These are phyloP conservation scores for Lasioglossum albipes DNA, from an alignment of 1,140 invertebrate genomes.

Conservation along the genomic window DNA sequence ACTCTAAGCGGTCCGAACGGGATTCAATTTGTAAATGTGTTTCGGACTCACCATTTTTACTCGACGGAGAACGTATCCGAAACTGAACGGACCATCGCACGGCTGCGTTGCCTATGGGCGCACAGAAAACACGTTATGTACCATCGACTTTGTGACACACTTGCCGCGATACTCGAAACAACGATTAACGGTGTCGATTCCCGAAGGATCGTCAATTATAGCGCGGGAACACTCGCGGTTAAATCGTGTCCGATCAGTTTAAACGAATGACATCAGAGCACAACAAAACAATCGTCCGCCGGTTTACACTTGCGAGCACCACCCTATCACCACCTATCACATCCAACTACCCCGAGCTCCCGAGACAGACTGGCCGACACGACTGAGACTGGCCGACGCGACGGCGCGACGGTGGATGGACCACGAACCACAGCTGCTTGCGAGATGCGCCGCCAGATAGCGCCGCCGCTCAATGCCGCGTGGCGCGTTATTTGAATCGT, in stretches of 20 bases:
- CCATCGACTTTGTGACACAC: slow-evolving; percentile 51
- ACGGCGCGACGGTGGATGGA: no score
- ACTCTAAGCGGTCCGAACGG: no score
- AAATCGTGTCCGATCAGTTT: not conserved
- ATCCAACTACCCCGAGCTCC: not conserved
- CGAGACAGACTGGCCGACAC: slow-evolving; percentile 34
- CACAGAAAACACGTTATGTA: slow-evolving; percentile 54
- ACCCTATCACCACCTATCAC: no score
- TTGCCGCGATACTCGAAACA: slow-evolving; percentile 5
- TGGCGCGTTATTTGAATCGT: no score
- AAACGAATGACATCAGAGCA: slow-evolving; percentile 22
- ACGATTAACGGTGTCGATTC: slow-evolving; percentile 13
- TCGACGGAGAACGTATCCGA: slow-evolving; percentile 13
- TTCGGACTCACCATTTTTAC: slow-evolving; percentile 40
- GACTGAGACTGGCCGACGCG: no score
- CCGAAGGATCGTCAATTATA: not conserved
- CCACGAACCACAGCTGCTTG: not conserved
- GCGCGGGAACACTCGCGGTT: not conserved
- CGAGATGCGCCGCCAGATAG: not conserved
- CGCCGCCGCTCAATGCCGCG: not conserved
- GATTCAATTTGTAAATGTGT: no score
- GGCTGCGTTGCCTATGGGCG: slow-evolving; percentile 35
- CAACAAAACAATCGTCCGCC: slow-evolving; percentile 47
- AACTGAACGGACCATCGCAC: not conserved
- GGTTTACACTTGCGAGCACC: slow-evolving; percentile 18